Conservation (phyloP, 53 echinoderm and acorn worm genomes). For the Echinometra lucunter region DNA sequence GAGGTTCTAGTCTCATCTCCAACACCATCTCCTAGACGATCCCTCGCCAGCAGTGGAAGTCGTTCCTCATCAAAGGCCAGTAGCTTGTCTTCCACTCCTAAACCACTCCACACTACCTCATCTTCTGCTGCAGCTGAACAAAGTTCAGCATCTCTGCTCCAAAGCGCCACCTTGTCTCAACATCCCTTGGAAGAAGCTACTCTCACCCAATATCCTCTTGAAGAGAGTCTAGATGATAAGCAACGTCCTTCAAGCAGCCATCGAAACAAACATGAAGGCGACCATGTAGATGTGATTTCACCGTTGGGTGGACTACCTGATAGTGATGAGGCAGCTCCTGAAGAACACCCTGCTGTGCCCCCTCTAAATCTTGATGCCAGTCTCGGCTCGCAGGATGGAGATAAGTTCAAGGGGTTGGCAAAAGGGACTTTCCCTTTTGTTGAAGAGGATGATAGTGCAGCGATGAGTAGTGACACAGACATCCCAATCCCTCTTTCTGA, state of each 20-base stretch:
- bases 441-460: constrained; percentile 77
- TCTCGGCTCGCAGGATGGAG: constrained; percentile 51
- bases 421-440: constrained; percentile 80
- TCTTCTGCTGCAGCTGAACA: constrained; percentile 13
- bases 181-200: constrained; percentile 56
- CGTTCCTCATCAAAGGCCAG: constrained; percentile 62
- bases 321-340: not conserved
- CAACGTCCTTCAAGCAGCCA: constrained; percentile 25
- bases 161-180: constrained; percentile 50
- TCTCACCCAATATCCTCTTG: constrained; percentile 57
- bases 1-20: constrained; percentile 62
- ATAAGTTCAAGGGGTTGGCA: not conserved
- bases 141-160: not conserved
- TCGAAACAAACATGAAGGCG: not conserved
- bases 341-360: not conserved
- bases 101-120: constrained; percentile 57
- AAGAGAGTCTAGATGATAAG: not conserved
- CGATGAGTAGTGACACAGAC: constrained; percentile 86
- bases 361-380: constrained; percentile 53
- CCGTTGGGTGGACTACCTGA: constrained; percentile 29
- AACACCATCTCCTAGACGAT: constrained; percentile 50
- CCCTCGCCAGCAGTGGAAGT: constrained; percentile 52
- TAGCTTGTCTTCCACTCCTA: constrained; percentile 67
- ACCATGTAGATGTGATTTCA: constrained; percentile 48
- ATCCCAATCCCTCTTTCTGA: constrained; percentile 78